These are phyloP conservation scores for Holothuria leucospilota DNA, from an alignment of 53 echinoderm and acorn worm genomes.

Conservation along the genomic window DNA sequence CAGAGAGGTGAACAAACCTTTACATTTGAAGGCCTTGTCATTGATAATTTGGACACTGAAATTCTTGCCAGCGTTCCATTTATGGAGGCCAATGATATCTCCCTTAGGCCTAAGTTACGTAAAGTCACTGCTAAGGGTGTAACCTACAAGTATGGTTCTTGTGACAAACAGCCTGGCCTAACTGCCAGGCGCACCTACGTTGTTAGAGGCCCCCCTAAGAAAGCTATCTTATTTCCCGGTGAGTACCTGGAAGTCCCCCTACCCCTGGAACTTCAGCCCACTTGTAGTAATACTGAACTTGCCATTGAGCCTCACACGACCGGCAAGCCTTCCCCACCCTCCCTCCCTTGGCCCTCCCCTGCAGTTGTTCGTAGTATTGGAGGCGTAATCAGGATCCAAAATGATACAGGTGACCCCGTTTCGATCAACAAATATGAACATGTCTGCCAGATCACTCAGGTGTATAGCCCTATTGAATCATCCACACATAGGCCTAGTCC, in stretches of 20 bases:
- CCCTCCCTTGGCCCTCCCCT: neutral
- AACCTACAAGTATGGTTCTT: neutral
- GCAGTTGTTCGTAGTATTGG: neutral
- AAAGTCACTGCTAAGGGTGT: constrained; percentile 2
- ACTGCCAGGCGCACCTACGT: neutral
- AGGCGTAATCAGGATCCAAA: neutral
- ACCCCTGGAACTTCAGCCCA: neutral
- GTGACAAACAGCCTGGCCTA: neutral
- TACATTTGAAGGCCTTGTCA: constrained; percentile 5
- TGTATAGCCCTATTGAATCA: too few species aligned
- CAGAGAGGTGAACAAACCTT: constrained; percentile 6
- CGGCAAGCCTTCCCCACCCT: neutral
- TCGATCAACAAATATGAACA: neutral
- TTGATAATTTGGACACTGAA: constrained; percentile 42
- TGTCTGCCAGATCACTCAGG: neutral
- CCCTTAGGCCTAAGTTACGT: neutral
- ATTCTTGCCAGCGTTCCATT: constrained; percentile 55
- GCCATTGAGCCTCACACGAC: constrained; percentile 7
- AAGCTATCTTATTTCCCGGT: neutral
- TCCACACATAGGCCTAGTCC: too few species aligned
- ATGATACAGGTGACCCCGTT: neutral
- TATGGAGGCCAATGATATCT: constrained; percentile 44
- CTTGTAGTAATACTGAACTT: neutral
- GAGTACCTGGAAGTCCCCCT: neutral
- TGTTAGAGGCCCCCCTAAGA: constrained; percentile 7